Conservation (phyloP, 2,113 vertebrate species). For the Takifugu flavidus region DNA sequence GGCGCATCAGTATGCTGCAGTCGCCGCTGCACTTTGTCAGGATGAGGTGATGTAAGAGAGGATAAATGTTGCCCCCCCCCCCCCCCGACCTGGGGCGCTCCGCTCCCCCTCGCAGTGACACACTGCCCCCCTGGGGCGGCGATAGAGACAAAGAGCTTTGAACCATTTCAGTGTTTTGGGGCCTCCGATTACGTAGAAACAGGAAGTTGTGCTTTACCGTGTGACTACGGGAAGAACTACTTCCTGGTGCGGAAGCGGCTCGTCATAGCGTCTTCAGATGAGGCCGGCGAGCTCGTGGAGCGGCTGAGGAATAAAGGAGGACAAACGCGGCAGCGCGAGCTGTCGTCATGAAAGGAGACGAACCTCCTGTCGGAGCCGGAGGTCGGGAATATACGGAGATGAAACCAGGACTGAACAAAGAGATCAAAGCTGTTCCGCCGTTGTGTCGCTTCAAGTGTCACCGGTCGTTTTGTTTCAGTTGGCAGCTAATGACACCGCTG, state of each 20-base stretch:
- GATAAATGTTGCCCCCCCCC: constrained; percentile 59
- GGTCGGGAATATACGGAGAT: constrained; percentile 36
- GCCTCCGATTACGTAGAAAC: too few species aligned
- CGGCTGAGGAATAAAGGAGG: too few species aligned
- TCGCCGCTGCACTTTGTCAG: constrained; percentile 56
- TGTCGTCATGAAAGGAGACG: too few species aligned
- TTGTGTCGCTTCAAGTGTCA: background rate
- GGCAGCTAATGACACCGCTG: constrained; percentile 18
- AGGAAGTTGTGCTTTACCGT: too few species aligned
- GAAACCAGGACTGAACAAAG: background rate
- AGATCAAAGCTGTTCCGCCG: too few species aligned
- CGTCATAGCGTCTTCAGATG: too few species aligned
- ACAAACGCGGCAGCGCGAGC: too few species aligned
- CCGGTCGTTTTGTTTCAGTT: constrained; percentile 17
- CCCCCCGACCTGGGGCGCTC: constrained; percentile 44
- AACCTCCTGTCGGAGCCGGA: background rate
- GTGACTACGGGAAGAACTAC: too few species aligned
- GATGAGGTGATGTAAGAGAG: constrained; percentile 61
- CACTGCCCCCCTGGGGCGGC: constrained; percentile 67
- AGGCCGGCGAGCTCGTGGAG: too few species aligned
- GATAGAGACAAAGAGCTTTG: constrained; percentile 30
- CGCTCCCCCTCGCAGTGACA: constrained; percentile 45
- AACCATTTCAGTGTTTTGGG: background rate
- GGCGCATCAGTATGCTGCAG: constrained; percentile 62
- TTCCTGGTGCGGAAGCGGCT: too few species aligned